Evolutionary conservation across 2,797 vertebrate species (phyloP), one percentile per base, ranked within the genome.

Genomic region (Xenopus petersii): DNA sequence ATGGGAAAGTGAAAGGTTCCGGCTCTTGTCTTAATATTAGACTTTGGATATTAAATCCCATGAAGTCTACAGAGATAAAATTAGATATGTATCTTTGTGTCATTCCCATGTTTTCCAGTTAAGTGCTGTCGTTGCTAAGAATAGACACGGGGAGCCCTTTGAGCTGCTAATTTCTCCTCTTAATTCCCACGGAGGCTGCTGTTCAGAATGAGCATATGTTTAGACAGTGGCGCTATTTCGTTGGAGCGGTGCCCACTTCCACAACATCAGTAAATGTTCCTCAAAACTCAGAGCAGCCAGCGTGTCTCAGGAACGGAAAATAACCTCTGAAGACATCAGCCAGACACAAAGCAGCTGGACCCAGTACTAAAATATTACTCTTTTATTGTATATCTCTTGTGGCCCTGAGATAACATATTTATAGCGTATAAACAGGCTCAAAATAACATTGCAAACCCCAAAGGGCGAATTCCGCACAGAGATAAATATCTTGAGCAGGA

Each of bases 111-210:
- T 79, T 85, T 83, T 84, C 75, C 82, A 80, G 81, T 85, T 87
- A 85, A 75, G 26, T 77, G 61, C 81, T 73, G 33, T 63, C 68
- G 80, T 80, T 30, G 81, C 90, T 89, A 86, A 87, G 82, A 87
- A 86, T 87, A 90, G 89, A 74, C 70, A 0, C 0, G 33, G 84
- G 83, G 86, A 88, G 88, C 77, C 84, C 82, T 81, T 81, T 87
- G 89, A 30, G 26, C 26, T 30, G 26, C 26, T 30, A 30, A 30
- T 30, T 30, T 30, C 26, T 30, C 26, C 26, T 30, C 4, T 30
- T 30, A 30, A 30, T 30, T 30, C 26, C 26, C 26, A 30, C 26
- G 26, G 26, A 30, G 87, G 84, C 83, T 10, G 70, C 83, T 82
- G 81, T 81, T 80, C 83, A 70, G 54, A 21, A 77, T 63, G 64